Evolutionary conservation across 2,797 vertebrate genomes (phyloP).

Genomic region (Tenualosa ilisha): DNA sequence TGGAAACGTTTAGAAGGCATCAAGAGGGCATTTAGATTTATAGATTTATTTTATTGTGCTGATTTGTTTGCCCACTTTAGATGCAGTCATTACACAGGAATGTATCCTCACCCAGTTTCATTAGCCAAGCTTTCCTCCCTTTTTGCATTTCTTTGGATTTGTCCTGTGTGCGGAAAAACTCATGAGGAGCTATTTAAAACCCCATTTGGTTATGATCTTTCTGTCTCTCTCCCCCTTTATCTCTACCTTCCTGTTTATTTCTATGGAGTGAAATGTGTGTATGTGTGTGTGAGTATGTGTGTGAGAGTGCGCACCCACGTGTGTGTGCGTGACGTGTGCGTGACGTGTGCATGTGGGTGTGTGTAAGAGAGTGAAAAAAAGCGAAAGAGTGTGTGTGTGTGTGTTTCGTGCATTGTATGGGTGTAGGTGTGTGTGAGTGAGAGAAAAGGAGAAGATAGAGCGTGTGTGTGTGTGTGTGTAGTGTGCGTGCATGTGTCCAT

Average conservation of each 20-base stretch:
- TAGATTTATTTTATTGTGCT: constrained; percentile 57
- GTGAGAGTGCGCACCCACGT: not conserved
- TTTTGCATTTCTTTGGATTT: constrained; percentile 52
- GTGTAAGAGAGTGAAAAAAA: not conserved
- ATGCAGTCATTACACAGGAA: constrained; percentile 59
- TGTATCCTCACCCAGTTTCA: constrained; percentile 46
- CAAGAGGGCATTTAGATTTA: constrained; percentile 52
- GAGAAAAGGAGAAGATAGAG: not conserved
- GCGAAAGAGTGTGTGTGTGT: not conserved
- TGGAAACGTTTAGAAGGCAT: constrained; percentile 34
- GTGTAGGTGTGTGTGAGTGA: not conserved
- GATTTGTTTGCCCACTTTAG: constrained; percentile 52
- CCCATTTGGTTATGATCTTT: constrained; percentile 1
- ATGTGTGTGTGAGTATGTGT: not conserved
- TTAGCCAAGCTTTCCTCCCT: constrained; percentile 43
- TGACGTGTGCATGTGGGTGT: not conserved
- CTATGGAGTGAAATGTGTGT: not conserved
- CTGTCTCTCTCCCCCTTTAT: not conserved
- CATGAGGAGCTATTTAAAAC: constrained; percentile 1
- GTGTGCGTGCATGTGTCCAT: not conserved
- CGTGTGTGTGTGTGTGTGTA: not conserved
- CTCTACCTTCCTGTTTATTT: not conserved
- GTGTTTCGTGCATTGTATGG: not conserved
- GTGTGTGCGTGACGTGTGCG: not conserved
- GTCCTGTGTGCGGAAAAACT: constrained; percentile 27